A percentile compares a stretch with the other conserved stretches of the same genome.
Conservation (phyloP, 2,797 vertebrate species). For the Strix occidentalis region DNA sequence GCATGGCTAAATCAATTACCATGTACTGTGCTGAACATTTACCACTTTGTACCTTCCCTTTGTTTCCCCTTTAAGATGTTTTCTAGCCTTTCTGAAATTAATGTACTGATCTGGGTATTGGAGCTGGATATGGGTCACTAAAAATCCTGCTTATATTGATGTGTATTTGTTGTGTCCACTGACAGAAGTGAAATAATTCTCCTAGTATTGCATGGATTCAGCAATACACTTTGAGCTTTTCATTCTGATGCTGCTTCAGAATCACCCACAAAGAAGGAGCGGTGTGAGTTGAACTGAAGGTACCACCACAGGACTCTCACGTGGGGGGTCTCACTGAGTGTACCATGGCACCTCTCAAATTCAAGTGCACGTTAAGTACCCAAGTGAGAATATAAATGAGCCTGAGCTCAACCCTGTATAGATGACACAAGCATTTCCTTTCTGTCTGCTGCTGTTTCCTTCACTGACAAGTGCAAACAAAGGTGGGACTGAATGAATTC, state of each 20-base stretch:
- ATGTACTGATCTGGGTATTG: not conserved
- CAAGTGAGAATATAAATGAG: not conserved
- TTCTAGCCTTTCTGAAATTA: conserved; percentile 6
- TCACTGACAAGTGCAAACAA: not conserved
- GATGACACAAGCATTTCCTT: not conserved
- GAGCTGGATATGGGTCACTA: not conserved
- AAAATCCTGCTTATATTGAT: not conserved
- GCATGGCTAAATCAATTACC: conserved; percentile 45
- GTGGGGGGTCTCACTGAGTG: not conserved
- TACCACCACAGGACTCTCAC: not conserved
- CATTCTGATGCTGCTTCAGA: not conserved
- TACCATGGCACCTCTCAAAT: not conserved
- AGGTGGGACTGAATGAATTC: not conserved
- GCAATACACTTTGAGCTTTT: not conserved
- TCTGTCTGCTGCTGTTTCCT: not conserved
- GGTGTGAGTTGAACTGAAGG: not conserved
- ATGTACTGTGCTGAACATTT: conserved; percentile 11
- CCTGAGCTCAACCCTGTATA: not conserved
- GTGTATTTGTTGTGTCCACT: not conserved
- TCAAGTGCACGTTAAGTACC: not conserved
- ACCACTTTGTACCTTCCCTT: not conserved
- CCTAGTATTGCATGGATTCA: not conserved
- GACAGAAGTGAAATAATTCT: not conserved
- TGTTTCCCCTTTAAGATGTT: conserved; percentile 28
- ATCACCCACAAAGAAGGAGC: not conserved